Percentiles rank a stretch among this genome's conserved stretches.
These are phyloP conservation scores for Papilio polytes DNA, from an alignment of 1,140 invertebrate species.

Conservation along the genomic window DNA sequence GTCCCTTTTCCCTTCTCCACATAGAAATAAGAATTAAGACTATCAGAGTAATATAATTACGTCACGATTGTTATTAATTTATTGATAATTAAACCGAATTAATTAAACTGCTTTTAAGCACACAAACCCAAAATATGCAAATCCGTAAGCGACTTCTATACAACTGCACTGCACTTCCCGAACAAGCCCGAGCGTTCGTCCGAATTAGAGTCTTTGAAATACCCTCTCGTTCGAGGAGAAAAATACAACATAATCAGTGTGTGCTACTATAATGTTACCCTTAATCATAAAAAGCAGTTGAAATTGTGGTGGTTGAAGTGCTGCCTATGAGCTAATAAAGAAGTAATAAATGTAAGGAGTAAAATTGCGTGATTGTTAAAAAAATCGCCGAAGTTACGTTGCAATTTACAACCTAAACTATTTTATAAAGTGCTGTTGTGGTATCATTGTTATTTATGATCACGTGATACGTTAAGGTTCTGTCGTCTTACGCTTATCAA, in stretches of 20 bases:
- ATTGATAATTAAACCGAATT: background rate
- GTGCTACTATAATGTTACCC: background rate
- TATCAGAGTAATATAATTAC: background rate
- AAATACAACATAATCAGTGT: background rate
- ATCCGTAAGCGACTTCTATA: background rate
- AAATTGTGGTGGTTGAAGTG: background rate
- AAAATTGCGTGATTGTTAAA: background rate
- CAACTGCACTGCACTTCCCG: no score
- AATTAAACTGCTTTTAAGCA: background rate
- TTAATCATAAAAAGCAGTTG: background rate
- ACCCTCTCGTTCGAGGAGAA: background rate
- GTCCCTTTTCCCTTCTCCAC: background rate
- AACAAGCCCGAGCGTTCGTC: background rate
- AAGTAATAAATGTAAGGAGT: background rate
- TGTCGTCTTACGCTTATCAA: slow-evolving; percentile 32
- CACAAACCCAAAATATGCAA: background rate
- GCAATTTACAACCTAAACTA: slow-evolving; percentile 26
- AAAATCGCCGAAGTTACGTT: background rate
- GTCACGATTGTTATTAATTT: background rate
- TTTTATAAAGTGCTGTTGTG: slow-evolving; percentile 22
- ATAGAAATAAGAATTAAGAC: background rate
- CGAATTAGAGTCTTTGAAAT: background rate
- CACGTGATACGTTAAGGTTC: slow-evolving; percentile 11
- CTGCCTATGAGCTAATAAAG: no score
- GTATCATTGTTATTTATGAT: slow-evolving; percentile 29